Percentiles rank a stretch among this genome's conserved stretches.
Evolutionary conservation across 1,140 invertebrate species (phyloP).

Genomic region (Chymomyza costata): DNA sequence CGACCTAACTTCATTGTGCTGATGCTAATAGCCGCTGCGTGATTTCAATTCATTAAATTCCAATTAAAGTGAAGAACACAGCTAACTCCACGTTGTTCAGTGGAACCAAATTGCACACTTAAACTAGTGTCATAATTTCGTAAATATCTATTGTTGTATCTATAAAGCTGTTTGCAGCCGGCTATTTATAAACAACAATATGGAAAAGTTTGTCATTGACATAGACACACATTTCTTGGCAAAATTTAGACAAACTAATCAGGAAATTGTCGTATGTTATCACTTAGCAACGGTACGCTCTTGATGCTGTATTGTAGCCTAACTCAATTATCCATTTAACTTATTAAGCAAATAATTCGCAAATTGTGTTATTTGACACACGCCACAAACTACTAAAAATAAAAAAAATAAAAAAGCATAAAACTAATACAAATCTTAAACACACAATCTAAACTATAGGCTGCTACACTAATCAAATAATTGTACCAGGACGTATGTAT

Average conservation of each 20-base stretch:
- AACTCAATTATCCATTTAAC: conserved; percentile 71
- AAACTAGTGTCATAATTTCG: conserved; percentile 46
- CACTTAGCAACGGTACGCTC: too few relatives aligned
- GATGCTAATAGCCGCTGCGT: conserved; percentile 18
- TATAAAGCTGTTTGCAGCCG: conserved; percentile 41
- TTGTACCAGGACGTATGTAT: conserved; percentile 18
- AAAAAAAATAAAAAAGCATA: conserved; percentile 2
- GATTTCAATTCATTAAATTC: conserved; percentile 54
- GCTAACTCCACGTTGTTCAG: too few relatives aligned
- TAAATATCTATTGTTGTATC: conserved; percentile 43
- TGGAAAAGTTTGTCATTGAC: conserved; percentile 32
- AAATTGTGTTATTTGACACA: conserved; percentile 53
- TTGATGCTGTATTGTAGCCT: too few relatives aligned
- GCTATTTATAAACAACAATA: conserved; percentile 41
- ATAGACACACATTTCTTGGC: conserved; percentile 50
- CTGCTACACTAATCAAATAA: conserved; percentile 45
- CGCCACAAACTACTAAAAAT: conserved; percentile 29
- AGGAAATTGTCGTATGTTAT: conserved; percentile 32
- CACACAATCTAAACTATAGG: neutral
- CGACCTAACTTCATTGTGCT: neutral
- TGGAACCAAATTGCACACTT: too few relatives aligned
- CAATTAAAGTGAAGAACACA: conserved; percentile 33
- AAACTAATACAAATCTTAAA: neutral
- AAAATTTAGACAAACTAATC: conserved; percentile 44
- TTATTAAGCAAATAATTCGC: conserved; percentile 62